Evolutionary conservation across 2,113 vertebrate species (phyloP), one percentile per base, ranked within the genome.

Genomic region (Pseudopodoces humilis): DNA sequence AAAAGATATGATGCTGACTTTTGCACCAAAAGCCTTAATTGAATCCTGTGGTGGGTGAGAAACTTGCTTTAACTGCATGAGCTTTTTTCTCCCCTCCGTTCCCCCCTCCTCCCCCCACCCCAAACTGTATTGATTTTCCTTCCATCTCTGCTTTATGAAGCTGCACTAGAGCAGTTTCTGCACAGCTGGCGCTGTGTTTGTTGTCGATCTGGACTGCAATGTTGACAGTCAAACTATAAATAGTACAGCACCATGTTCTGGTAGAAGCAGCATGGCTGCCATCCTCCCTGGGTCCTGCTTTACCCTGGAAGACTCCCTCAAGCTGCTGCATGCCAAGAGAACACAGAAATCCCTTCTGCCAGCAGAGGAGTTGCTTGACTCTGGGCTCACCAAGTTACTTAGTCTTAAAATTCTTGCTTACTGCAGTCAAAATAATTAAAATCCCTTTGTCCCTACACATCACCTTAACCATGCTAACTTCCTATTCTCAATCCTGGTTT

Each of bases 81-180:
- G 21, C 28, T 50, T 62, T 76, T 79, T 67, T 27, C 31, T 53
- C 18, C 15, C 21, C 21, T n/a, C 11, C 6, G 43, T 33, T 49
- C 24, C 20, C 6, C 20, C 3, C 20, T 15, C 15, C 7, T 21
- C 10, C 22, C 33, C 13, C 47, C 0, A 0, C 13, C 14, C 24
- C 16, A 27, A 17, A 0, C 4, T 33, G 12, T 46, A 77, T 0
- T 49, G 46, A 62, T 74, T 86, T 88, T 65, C 43, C 10, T 90
- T 70, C 55, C 7, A 20, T 33, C 35, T 67, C 84, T 50, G 23
- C 43, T 59, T 64, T 58, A 20, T 53, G 43, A 64, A 84, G 74
- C 78, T 65, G 49, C 55, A 25, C 5, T 37, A 49, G 35, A 84
- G 39, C 86, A 69, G 37, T 30, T 72, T 13, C 8, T 25, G 64